These are phyloP conservation scores for Aleiodes testaceus DNA, from an alignment of 2,888 invertebrate species.

Conservation along the genomic window DNA sequence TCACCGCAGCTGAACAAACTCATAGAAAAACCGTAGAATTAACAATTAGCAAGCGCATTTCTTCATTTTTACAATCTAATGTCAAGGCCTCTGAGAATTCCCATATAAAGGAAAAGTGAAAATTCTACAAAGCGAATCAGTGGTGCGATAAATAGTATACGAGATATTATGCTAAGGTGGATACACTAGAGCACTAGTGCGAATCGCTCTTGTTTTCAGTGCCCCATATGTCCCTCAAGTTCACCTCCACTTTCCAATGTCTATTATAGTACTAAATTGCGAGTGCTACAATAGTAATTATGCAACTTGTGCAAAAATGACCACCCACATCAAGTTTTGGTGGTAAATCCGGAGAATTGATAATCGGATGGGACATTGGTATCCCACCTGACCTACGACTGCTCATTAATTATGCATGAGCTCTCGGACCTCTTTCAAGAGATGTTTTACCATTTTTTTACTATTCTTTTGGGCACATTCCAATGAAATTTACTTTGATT, in stretches of 20 bases:
- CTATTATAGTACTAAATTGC: constrained; percentile 1
- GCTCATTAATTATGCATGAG: constrained; percentile 8
- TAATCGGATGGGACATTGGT: neutral
- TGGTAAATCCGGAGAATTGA: neutral
- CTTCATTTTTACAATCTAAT: neutral
- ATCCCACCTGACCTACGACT: constrained; percentile 16
- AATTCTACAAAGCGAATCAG: neutral
- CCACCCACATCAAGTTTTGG: neutral
- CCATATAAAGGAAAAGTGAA: constrained; percentile 20
- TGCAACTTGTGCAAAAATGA: neutral
- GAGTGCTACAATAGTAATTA: constrained; percentile 7
- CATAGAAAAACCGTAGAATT: neutral
- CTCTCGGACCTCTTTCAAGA: neutral
- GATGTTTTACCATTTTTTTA: too few species aligned
- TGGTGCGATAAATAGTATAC: constrained; percentile 4
- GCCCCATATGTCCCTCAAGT: constrained; percentile 25
- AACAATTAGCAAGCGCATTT: neutral
- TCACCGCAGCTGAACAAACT: neutral
- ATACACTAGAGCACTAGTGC: constrained; percentile 18
- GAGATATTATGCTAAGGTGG: constrained; percentile 21
- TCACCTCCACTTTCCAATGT: constrained; percentile 25
- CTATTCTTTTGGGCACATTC: too few species aligned
- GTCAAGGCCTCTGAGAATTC: neutral
- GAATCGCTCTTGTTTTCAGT: constrained; percentile 29
- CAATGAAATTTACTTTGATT: too few species aligned